Percentiles rank a stretch among this genome's conserved stretches.
Evolutionary conservation across 1,140 invertebrate genomes (phyloP).

Genomic region (Sinella curviseta): DNA sequence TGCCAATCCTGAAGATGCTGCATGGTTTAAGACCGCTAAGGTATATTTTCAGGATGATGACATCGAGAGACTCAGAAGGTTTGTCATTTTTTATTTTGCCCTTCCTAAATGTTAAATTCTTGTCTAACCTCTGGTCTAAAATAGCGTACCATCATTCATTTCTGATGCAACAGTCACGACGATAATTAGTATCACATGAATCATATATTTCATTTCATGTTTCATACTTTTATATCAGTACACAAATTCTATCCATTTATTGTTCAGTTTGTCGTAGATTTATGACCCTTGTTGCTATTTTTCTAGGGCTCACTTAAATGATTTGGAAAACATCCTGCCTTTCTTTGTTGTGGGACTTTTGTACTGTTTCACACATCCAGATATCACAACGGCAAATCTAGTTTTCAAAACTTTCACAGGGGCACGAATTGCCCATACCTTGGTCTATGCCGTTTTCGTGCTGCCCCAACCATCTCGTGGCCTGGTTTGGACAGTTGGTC

Average conservation of each 20-base stretch:
- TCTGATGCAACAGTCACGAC: too few species aligned
- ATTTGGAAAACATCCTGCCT: slow-evolving; percentile 68
- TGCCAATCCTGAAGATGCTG: slow-evolving; percentile 62
- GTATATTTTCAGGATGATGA: slow-evolving; percentile 60
- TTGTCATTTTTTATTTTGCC: too few species aligned
- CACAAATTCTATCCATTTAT: too few species aligned
- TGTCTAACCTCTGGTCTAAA: too few species aligned
- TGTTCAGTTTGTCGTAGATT: too few species aligned
- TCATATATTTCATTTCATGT: too few species aligned
- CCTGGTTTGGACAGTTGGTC: slow-evolving; percentile 59
- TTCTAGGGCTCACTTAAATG: slow-evolving; percentile 68
- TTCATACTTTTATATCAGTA: too few species aligned
- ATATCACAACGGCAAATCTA: slow-evolving; percentile 57
- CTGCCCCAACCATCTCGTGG: slow-evolving; percentile 63
- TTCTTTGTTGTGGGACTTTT: slow-evolving; percentile 64
- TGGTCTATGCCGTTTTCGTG: slow-evolving; percentile 61
- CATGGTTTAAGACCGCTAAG: slow-evolving; percentile 54
- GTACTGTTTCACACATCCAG: slow-evolving; percentile 64
- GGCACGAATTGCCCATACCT: slow-evolving; percentile 62
- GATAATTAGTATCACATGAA: too few species aligned
- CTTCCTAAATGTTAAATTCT: too few species aligned
- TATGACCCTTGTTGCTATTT: slow-evolving; percentile 45
- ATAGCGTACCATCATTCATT: too few species aligned
- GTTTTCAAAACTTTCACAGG: slow-evolving; percentile 63
- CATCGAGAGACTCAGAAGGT: slow-evolving; percentile 61